Evolutionary conservation across 2,113 vertebrate species (phyloP).

Genomic region (Erinaceus europaeus): DNA sequence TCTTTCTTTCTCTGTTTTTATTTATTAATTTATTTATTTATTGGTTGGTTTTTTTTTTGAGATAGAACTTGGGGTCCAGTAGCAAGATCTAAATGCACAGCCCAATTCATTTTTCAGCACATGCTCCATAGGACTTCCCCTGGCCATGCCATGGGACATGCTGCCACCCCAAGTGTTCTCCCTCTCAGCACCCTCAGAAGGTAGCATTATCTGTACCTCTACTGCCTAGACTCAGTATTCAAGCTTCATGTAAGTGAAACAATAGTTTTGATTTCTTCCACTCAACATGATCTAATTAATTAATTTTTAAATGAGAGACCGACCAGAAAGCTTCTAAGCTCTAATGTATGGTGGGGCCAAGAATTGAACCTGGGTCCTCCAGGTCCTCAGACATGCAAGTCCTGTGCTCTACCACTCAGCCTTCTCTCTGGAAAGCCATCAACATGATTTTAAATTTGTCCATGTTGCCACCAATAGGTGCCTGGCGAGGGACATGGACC

Average conservation of each 20-base stretch:
- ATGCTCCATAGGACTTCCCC: rapidly evolving
- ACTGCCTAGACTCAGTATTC: not conserved
- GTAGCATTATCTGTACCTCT: not conserved
- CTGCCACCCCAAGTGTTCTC: not conserved
- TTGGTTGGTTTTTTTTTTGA: not conserved
- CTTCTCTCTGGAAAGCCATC: no score
- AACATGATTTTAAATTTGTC: no score
- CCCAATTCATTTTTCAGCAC: not conserved
- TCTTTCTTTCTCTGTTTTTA: no score
- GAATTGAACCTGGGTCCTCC: no score
- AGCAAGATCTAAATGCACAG: not conserved
- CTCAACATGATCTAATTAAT: not conserved
- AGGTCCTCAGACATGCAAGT: no score
- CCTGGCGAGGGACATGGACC: no score
- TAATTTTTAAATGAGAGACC: no score
- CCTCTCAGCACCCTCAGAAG: not conserved
- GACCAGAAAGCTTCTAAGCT: no score
- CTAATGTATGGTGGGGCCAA: no score
- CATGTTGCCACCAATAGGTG: no score
- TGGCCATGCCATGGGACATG: not conserved
- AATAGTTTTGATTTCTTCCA: not conserved
- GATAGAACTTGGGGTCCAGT: not conserved
- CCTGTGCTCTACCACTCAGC: no score
- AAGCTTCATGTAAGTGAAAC: not conserved
- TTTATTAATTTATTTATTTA: not conserved